Base-by-base conservation (phyloP, 1,140 invertebrate species). In the Dufourea novaeangliae region DNA sequence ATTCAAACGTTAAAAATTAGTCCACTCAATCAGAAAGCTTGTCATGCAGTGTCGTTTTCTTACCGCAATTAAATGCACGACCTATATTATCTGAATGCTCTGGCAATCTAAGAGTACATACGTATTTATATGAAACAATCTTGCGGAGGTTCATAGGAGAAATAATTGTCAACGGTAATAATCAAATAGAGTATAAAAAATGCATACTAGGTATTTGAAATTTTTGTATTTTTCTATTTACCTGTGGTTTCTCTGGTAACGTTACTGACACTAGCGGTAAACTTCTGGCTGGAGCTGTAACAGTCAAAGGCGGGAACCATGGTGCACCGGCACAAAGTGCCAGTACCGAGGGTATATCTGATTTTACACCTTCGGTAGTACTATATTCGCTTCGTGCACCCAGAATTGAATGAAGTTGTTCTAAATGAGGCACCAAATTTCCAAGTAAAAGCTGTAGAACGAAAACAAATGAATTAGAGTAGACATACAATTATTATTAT, bases 221-320 rank as follows among this genome's bases (percentile, higher is more conserved):
- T 39, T 25, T 41, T 20, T 37, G n/a, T 7, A 34, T 2, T 20
- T 17, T 17, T 41, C 1, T 25, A 27, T 69, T 17, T 85, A 91
- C 90, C 86, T 90, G 90, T 57, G 76, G 32, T 87, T 91, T 92
- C 69, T 92, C 92, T 4, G 89, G 86, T 22, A 88, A 71, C 6
- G 83, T 63, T 14, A 85, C 66, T 1, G 87, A 59, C 11, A 90
- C 81, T 4, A 90, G 73, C 7, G 92, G 90, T 1, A 92, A 80
- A 84, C 94, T 92, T 90, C 94, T 88, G 76, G 93, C 87, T 88
- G 95, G 94, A 3, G 93, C 93, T 14, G 95, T 95, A 32, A 96
- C 94, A 0, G 96, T 95, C 72, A 96, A 89, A 27, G 96, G 90
- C 1, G 95, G 95, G 87, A 96, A 96, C 95, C 96, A 97, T 8